Base-by-base conservation (phyloP, 2,797 vertebrate species). In the Propithecus deckenii region DNA sequence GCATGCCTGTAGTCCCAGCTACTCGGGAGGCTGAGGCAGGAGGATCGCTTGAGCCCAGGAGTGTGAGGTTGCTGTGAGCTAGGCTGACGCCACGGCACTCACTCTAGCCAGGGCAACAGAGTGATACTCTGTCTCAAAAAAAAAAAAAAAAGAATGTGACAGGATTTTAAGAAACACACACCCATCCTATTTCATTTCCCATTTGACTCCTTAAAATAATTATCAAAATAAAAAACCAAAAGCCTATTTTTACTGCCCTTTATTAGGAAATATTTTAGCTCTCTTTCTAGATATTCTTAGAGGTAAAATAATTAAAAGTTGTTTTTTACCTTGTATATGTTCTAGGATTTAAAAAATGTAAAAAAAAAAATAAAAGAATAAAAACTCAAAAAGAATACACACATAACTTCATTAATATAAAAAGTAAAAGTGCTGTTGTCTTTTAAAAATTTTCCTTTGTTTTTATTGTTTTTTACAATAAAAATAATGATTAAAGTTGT, bases 211-310 rank as follows among this genome's bases (percentile, higher is more conserved):
- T 85, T 91, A 89, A 97, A 92, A 80, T 55, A 84, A 61, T 57
- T 69, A 55, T 65, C 48, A 30, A 90, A 79, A 48, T n/a, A 59
- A 92, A 78, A 55, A 65, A 72, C 75, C 32, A 28, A 57, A 43
- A 63, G 30, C 38, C 75, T 83, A 61, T 65, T 89, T 93, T 93
- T 41, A 76, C 30, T 91, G 4, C 11, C 4, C 7, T 96, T 78
- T 86, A 95, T 38, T 97, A 38, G 83, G 76, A 96, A 92, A 89
- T 65, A 96, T 79, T 92, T 96, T 57, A 83, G 11, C 46, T 83
- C 46, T 86, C 35, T 76, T 90, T 46, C 43, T 83, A 86, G 38
- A 67, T 79, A 83, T 89, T 35, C 35, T 89, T 67, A 67, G 41
- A 74, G 43, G 25, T 89, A 74, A 86, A 86, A 89, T 38, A 50